Conservation (phyloP, 2,888 invertebrate genomes). For the Sisyra terminalis region DNA sequence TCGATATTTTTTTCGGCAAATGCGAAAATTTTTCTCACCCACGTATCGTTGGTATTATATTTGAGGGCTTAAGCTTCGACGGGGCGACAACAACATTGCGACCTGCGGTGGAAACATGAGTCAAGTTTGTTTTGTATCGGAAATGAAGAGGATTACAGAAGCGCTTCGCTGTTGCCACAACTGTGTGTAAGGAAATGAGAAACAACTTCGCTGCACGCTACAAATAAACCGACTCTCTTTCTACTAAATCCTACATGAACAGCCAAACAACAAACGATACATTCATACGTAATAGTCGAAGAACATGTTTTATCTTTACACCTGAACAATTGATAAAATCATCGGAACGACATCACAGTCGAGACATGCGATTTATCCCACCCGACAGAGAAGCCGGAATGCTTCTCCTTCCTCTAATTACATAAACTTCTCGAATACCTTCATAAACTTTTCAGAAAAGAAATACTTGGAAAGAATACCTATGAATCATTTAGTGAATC, state of each 20-base stretch:
- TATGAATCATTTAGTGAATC: no score
- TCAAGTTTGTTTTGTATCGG: slow-evolving; percentile 9
- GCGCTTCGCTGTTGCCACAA: not conserved
- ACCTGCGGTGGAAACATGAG: not conserved
- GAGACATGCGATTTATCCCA: no score
- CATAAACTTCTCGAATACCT: no score
- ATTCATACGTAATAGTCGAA: slow-evolving; percentile 1
- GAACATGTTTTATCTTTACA: no score
- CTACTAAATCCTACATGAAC: not conserved
- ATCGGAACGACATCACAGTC: no score
- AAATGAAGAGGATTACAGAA: slow-evolving; percentile 8
- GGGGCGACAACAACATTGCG: no score
- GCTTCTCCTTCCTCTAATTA: no score
- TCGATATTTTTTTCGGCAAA: not conserved
- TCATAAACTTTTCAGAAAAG: no score
- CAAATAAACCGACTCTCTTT: not conserved
- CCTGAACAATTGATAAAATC: no score
- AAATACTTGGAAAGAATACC: no score
- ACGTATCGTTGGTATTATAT: not conserved
- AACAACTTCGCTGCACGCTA: slow-evolving; percentile 6
- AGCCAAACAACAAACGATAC: not conserved
- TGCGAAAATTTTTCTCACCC: not conserved
- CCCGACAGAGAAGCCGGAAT: no score
- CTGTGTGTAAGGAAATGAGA: slow-evolving; percentile 8
- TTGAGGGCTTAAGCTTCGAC: not conserved